Conservation (phyloP, 2,113 vertebrate genomes). For the Symphodus melops region DNA sequence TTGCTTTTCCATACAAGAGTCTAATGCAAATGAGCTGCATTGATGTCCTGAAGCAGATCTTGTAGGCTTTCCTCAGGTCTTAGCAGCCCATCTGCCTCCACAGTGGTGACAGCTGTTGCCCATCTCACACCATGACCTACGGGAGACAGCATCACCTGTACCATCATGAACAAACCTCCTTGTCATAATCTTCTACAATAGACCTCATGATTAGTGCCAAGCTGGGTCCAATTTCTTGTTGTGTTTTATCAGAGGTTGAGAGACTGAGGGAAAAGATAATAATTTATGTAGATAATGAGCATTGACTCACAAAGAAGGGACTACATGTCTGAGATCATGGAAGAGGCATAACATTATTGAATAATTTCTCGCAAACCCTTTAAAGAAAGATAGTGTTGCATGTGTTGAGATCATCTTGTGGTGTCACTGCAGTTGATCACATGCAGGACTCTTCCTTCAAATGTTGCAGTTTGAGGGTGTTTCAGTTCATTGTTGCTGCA, state of each 20-base stretch:
- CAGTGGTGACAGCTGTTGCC: conserved; percentile 48
- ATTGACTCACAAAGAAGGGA: background rate
- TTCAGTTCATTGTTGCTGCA: background rate
- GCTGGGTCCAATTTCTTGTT: background rate
- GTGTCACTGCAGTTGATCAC: background rate
- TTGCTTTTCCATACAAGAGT: background rate
- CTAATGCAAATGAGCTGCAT: background rate
- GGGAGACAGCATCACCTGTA: conserved; percentile 26
- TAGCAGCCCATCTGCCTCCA: conserved; percentile 31
- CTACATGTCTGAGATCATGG: background rate
- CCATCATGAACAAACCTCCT: conserved; percentile 31
- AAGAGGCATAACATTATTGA: background rate
- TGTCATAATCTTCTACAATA: conserved; percentile 25
- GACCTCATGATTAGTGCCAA: conserved; percentile 4
- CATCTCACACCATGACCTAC: conserved; percentile 34
- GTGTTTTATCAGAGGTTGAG: background rate
- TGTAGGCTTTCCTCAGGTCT: conserved; percentile 13
- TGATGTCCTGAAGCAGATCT: conserved; percentile 16
- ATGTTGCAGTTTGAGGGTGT: background rate
- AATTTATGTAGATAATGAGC: background rate
- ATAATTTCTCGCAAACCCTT: background rate
- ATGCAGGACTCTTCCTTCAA: background rate
- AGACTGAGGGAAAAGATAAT: background rate
- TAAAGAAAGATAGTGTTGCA: background rate
- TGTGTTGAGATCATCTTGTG: background rate